Evolutionary conservation across 2,888 invertebrate genomes (phyloP).

Genomic region (Bellardia bayeri): DNA sequence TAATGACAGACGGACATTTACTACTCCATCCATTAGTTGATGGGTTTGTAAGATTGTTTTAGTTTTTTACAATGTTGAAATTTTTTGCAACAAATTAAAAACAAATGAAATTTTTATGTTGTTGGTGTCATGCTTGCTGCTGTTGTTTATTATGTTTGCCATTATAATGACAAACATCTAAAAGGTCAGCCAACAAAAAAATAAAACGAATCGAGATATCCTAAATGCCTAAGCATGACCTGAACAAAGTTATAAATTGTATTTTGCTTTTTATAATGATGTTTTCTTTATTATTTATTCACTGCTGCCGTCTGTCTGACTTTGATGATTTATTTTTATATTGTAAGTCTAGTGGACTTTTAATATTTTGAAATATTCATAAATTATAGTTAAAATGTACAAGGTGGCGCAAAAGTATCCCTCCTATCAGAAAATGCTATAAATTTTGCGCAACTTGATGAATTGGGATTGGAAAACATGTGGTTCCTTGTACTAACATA

Average conservation of each 20-base stretch:
- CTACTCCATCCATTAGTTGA: slow-evolving; percentile 30
- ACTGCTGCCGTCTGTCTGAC: too few relatives aligned
- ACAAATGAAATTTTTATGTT: neutral
- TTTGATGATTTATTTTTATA: too few relatives aligned
- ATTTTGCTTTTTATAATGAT: too few relatives aligned
- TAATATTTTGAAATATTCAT: too few relatives aligned
- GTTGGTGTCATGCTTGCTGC: slow-evolving; percentile 5
- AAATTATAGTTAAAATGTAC: too few relatives aligned
- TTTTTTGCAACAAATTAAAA: slow-evolving; percentile 27
- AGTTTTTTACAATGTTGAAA: slow-evolving; percentile 38
- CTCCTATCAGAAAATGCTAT: too few relatives aligned
- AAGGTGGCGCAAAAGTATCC: too few relatives aligned
- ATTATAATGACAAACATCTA: slow-evolving; percentile 47
- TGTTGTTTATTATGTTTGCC: slow-evolving; percentile 28
- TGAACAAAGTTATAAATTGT: slow-evolving; percentile 10
- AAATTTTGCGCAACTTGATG: too few relatives aligned
- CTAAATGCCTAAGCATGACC: slow-evolving; percentile 15
- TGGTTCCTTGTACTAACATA: too few relatives aligned
- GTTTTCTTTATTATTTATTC: too few relatives aligned
- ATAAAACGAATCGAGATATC: neutral
- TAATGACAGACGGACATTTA: slow-evolving; percentile 28
- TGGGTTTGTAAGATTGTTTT: slow-evolving; percentile 23
- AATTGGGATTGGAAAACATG: too few relatives aligned
- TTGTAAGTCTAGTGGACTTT: too few relatives aligned
- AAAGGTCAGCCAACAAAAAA: neutral